Evolutionary conservation across 2,888 invertebrate species (phyloP), one percentile per base, ranked within the genome.

Genomic region (Lutraria lutraria): DNA sequence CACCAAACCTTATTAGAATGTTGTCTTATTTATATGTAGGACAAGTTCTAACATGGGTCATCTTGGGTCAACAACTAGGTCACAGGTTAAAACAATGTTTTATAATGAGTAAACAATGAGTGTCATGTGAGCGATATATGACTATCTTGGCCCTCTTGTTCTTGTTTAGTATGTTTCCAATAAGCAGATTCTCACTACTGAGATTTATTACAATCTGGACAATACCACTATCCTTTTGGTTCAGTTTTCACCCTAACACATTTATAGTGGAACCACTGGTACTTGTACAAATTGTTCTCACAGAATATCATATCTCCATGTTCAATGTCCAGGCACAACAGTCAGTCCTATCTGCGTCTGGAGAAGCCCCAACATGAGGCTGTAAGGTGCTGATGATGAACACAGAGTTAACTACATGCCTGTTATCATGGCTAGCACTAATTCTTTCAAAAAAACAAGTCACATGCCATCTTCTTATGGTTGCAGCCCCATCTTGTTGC

Each of bases 201-300:
- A 4, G 29, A 25, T 82, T 82, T 82, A 79, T 82, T n/a, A 80
- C 90, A 90, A 25, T 84, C 56, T 12, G 31, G 81, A 63, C 91
- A 91, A 43, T 63, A 88, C 87, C 89, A 91, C 53, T 88, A 72
- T 76, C 91, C 89, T 76, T 87, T 90, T 52, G n/a, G n/a, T n/a
- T n/a, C n/a, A n/a, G n/a, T n/a, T n/a, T n/a, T n/a, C n/a, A n/a
- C n/a, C n/a, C n/a, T 43, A 0, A 91, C 54, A 53, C 91, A 89
- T 0, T 16, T 29, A 43, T 53, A 86, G 79, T 91, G 91, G 53
- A 91, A 91, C 90, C 88, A 90, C n/a, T 80, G 43, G 52, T 72
- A 34, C 53, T 21, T 19, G 63, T 90, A 91, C 15, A 85, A 72
- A 31, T 79, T 29, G 43, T 60, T 86, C 63, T 88, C 91, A 86